Evolutionary conservation across 2,113 vertebrate genomes (phyloP).

Genomic region (Zosterops borbonicus): DNA sequence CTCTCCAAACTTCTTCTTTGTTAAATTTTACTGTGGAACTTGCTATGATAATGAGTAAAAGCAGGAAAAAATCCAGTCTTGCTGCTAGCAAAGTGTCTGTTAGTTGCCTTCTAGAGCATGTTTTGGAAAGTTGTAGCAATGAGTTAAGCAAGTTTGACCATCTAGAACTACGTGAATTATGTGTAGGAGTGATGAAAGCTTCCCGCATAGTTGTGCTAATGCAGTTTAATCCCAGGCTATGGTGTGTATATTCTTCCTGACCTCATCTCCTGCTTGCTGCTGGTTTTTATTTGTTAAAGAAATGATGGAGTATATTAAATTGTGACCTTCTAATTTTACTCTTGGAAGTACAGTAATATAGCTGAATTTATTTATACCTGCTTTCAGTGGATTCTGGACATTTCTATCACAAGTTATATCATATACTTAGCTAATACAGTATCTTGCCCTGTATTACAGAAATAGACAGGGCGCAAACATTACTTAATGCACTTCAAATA

Average conservation of each 20-base stretch:
- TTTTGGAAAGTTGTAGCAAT: not conserved
- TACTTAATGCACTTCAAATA: not conserved
- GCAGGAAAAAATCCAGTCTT: not conserved
- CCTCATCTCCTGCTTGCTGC: not conserved
- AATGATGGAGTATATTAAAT: not conserved
- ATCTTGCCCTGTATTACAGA: not conserved
- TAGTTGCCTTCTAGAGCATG: not conserved
- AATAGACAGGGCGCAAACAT: not conserved
- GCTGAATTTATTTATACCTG: not conserved
- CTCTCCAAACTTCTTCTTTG: not conserved
- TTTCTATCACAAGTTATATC: not conserved
- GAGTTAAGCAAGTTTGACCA: not conserved
- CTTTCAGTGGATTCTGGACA: not conserved
- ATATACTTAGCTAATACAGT: not conserved
- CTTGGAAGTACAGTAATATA: not conserved
- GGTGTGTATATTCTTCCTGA: not conserved
- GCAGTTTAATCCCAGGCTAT: not conserved
- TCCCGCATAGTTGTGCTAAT: not conserved
- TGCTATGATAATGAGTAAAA: slow-evolving; percentile 15
- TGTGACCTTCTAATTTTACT: not conserved
- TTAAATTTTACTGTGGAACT: not conserved
- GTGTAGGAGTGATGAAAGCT: not conserved
- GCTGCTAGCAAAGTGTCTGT: not conserved
- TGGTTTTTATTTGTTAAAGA: not conserved
- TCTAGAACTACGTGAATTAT: not conserved